These are phyloP conservation scores for Podabrus alpinus DNA, from an alignment of 2,888 invertebrate genomes.

Conservation along the genomic window DNA sequence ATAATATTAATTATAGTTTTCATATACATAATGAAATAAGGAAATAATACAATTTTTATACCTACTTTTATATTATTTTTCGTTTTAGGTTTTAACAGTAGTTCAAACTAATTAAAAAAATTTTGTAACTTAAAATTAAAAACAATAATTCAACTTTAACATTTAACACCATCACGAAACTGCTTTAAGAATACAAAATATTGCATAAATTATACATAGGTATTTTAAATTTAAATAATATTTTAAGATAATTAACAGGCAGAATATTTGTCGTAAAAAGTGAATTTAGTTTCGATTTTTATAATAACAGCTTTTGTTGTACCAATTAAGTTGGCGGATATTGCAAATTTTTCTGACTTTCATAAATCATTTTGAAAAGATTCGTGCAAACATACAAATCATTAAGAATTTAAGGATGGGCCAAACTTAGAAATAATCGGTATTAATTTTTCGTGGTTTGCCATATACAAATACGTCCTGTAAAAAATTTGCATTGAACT, in stretches of 20 bases:
- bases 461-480: background rate
- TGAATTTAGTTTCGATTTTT: background rate
- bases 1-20: too few relatives aligned
- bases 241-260: background rate
- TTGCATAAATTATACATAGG: background rate
- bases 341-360: background rate
- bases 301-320: background rate
- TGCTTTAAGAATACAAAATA: background rate
- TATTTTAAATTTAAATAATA: background rate
- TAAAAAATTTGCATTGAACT: background rate
- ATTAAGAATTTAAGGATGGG: background rate
- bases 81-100: background rate
- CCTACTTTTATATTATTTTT: too few relatives aligned
- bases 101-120: background rate
- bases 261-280: background rate
- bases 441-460: background rate
- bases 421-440: background rate
- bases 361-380: background rate
- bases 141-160: background rate
- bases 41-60: too few relatives aligned
- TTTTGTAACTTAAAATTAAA: background rate
- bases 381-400: background rate
- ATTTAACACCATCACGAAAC: background rate
- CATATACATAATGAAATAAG: too few relatives aligned
- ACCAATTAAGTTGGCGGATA: background rate